These are phyloP conservation scores for Vollenhovia emeryi DNA, from an alignment of 1,140 invertebrate genomes.

Conservation along the genomic window DNA sequence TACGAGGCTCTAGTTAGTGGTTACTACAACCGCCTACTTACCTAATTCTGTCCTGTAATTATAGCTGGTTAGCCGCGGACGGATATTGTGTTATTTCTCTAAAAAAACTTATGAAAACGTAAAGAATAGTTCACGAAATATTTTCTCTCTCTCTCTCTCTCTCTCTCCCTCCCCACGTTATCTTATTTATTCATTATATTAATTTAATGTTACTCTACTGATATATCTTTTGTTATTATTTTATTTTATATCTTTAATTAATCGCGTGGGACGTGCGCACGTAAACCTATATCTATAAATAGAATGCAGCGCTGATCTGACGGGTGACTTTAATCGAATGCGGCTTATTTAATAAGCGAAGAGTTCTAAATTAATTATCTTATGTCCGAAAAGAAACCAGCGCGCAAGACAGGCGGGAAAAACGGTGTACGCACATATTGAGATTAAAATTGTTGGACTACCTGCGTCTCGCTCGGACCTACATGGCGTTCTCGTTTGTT, in stretches of 20 bases:
- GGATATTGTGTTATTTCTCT: neutral
- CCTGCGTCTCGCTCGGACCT: too few relatives aligned
- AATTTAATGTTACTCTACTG: constrained; percentile 1
- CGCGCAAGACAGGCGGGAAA: too few relatives aligned
- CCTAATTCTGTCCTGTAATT: constrained; percentile 14
- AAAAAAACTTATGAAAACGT: neutral
- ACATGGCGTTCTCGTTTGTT: too few relatives aligned
- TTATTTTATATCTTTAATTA: constrained; percentile 21
- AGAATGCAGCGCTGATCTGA: constrained; percentile 8
- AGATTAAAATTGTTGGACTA: too few relatives aligned
- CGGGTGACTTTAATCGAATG: constrained; percentile 11
- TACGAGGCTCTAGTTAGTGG: neutral
- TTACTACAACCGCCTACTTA: neutral
- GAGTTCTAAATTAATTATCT: neutral
- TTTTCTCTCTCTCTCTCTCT: neutral
- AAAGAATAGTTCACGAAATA: neutral
- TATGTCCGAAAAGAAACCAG: too few relatives aligned
- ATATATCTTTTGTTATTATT: constrained; percentile 7
- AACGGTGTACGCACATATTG: too few relatives aligned
- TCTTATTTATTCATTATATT: neutral
- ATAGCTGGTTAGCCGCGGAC: neutral
- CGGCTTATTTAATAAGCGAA: constrained; percentile 1
- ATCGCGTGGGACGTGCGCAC: constrained; percentile 6
- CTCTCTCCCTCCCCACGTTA: too few relatives aligned
- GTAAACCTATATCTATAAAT: constrained; percentile 30